Evolutionary conservation across 64 coral and sea anemone species (phyloP), one percentile per base, ranked within the genome.

Genomic region (Porites australiensis): DNA sequence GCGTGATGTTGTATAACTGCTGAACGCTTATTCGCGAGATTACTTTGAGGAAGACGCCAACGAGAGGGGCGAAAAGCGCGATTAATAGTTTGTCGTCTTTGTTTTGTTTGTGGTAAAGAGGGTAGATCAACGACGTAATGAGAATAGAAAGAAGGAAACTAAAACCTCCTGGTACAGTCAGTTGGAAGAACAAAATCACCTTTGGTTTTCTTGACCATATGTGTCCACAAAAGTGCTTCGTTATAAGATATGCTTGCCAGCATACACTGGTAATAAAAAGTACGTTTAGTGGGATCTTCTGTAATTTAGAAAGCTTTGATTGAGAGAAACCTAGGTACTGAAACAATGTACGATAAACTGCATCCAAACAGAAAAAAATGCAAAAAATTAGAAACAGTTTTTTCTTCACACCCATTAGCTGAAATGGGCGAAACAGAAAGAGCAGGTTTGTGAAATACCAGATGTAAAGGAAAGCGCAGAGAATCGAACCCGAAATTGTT

Each of bases 1-100:
- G 73, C 16, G 73, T 50, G 4, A 76, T 76, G 45, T 18, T 50
- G 15, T 47, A 76, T 52, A 76, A 76, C 14, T 45, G 48, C 73
- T 76, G 73, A 19, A 50, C 73, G 37, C 73, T 18, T 46, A 75
- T 50, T 75, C 47, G 46, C 44, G 45, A 75, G 73, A 75, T 75
- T 16, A 50, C 73, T 18, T 75, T 50, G 16, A 75, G 73, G 6
- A 50, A 44, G 16, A 75, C 73, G 16, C 45, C 73, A 5, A 75
- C n/a, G 44, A 75, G 73, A 75, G 73, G 73, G 15, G 73, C 6
- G 46, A 50, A 75, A 16, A 75, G 14, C 18, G 73, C 73, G 16
- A 75, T 75, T n/a, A 75, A 19, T 7, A 75, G 73, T 50, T 75
- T 75, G 18, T 45, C 45, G 48, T 75, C 15, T 8, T 14, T 50